Evolutionary conservation across 1,140 invertebrate genomes (phyloP).

Genomic region (Drosophila jambulina): DNA sequence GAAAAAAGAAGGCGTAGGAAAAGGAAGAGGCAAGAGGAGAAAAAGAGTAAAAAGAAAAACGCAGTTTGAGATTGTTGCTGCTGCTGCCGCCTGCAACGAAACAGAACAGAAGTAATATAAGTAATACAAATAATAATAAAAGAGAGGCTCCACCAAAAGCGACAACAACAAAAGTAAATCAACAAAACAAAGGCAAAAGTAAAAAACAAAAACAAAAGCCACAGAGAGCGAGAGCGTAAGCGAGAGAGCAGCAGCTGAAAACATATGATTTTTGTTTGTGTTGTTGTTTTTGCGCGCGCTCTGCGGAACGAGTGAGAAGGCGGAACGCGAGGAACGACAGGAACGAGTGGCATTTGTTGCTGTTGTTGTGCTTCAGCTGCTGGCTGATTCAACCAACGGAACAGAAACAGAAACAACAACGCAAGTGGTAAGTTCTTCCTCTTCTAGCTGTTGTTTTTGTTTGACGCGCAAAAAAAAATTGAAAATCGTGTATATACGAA

Average conservation of each 20-base stretch:
- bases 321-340: slow-evolving; percentile 32
- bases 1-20: slow-evolving; percentile 9
- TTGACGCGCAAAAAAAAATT: slow-evolving; percentile 47
- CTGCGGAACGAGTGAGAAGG: slow-evolving; percentile 44
- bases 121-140: slow-evolving; percentile 47
- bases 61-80: slow-evolving; percentile 71
- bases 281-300: slow-evolving; percentile 68
- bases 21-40: neutral
- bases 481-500: slow-evolving; percentile 30
- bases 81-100: slow-evolving; percentile 61
- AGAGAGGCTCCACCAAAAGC: slow-evolving; percentile 36
- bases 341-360: slow-evolving; percentile 41
- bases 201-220: slow-evolving; percentile 20
- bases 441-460: slow-evolving; percentile 44
- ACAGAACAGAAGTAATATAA: slow-evolving; percentile 33
- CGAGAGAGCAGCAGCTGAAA: slow-evolving; percentile 69
- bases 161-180: slow-evolving; percentile 28
- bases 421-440: slow-evolving; percentile 53
- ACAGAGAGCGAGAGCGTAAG: neutral
- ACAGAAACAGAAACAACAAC: slow-evolving; percentile 40
- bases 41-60: slow-evolving; percentile 38
- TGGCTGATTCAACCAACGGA: slow-evolving; percentile 51
- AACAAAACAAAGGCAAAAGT: slow-evolving; percentile 38
- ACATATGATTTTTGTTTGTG: slow-evolving; percentile 84
- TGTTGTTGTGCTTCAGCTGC: slow-evolving; percentile 46